Percentiles rank a stretch among this genome's conserved stretches.
These are phyloP conservation scores for Cylindroiulus punctatus DNA, from an alignment of 2,888 invertebrate species.

Conservation along the genomic window DNA sequence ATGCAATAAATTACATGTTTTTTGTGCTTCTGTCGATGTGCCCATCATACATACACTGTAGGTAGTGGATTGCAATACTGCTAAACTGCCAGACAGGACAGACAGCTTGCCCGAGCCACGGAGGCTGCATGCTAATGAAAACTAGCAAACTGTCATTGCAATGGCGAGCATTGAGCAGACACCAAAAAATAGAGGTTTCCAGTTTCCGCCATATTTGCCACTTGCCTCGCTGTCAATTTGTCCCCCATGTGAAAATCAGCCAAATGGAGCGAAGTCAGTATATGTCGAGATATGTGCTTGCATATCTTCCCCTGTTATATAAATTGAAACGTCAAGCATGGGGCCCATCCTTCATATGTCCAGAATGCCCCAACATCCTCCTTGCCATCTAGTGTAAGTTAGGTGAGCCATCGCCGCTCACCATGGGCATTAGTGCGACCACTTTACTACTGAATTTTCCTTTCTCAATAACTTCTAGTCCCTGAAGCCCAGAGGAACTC, in stretches of 20 bases:
- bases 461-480: neutral
- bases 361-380: neutral
- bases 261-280: conserved; percentile 8
- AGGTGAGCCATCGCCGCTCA: neutral
- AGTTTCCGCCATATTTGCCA: neutral
- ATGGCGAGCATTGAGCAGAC: neutral
- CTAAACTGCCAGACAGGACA: neutral
- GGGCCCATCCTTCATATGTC: conserved; percentile 20
- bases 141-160: neutral
- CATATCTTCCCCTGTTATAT: conserved; percentile 13
- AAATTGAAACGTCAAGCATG: conserved; percentile 25
- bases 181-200: neutral
- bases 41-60: neutral
- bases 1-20: conserved; percentile 38
- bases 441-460: conserved; percentile 23
- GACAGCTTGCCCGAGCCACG: neutral
- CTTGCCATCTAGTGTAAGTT: neutral
- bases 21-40: conserved; percentile 11
- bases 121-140: conserved; percentile 2
- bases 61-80: neutral
- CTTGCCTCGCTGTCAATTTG: neutral
- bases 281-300: neutral
- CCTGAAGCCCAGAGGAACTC: conserved; percentile 42
- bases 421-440: neutral
- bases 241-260: conserved; percentile 15